phyloP scores from a whole-genome alignment of 2,888 invertebrate genomes.

The Eupithecia dodoneata region DNA sequence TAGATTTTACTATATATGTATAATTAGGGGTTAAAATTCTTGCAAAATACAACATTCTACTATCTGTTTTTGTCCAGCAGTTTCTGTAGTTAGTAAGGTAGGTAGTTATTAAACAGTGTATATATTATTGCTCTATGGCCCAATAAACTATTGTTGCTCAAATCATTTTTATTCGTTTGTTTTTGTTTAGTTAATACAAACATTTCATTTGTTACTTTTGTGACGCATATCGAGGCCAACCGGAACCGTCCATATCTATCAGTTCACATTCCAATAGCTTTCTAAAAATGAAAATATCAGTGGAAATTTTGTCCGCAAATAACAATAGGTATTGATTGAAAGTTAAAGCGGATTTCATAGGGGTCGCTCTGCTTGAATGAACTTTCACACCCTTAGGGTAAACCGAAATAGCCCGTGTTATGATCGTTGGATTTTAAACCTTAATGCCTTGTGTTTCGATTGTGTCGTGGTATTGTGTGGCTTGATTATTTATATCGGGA shows the following conservation, averaged over 20 bases:
- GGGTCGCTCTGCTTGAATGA: conserved; percentile 62
- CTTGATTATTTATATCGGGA: conserved; percentile 38
- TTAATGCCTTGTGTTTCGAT: conserved; percentile 11
- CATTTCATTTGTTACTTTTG: background rate
- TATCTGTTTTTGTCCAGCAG: background rate
- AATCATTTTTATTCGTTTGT: background rate
- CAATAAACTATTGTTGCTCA: background rate
- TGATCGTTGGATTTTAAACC: conserved; percentile 30
- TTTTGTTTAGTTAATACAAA: background rate
- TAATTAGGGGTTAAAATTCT: too few relatives aligned
- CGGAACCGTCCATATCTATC: background rate
- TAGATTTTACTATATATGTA: too few relatives aligned
- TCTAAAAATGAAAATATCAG: conserved; percentile 1
- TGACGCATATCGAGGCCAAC: background rate
- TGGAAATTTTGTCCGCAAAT: conserved; percentile 5
- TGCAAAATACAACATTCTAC: too few relatives aligned
- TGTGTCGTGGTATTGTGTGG: conserved; percentile 22
- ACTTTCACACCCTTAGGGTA: conserved; percentile 59
- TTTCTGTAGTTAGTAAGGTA: background rate
- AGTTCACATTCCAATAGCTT: background rate
- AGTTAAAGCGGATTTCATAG: conserved; percentile 55
- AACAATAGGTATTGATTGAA: conserved; percentile 45
- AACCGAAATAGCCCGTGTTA: conserved; percentile 56
- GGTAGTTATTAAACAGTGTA: background rate
- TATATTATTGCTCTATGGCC: background rate